Conservation (phyloP, 2,888 invertebrate genomes). For the Aleiodes alternator region DNA sequence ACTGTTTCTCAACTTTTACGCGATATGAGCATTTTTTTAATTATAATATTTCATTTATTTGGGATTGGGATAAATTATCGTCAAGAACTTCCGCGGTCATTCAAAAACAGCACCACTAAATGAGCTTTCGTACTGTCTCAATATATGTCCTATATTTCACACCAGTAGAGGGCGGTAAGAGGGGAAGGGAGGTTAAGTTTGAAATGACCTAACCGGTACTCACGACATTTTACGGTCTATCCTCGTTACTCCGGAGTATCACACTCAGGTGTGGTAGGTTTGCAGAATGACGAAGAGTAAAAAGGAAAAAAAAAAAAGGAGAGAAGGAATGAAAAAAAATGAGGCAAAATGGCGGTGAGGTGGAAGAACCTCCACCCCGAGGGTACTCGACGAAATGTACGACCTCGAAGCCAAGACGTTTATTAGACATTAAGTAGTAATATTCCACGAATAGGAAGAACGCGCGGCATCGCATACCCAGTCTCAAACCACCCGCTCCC, state of each 20-base stretch:
- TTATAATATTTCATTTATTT: no score
- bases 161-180: not conserved
- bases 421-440: constrained; percentile 75
- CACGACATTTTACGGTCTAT: constrained; percentile 59
- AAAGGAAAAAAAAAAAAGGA: constrained; percentile 24
- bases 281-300: constrained; percentile 21
- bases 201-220: constrained; percentile 51
- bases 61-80: no score
- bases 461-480: constrained; percentile 61
- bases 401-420: constrained; percentile 67
- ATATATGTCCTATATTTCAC: not conserved
- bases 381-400: constrained; percentile 38
- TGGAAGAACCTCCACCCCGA: constrained; percentile 57
- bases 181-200: not conserved
- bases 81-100: no score
- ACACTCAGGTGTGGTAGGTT: constrained; percentile 31
- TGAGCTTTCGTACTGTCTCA: not conserved
- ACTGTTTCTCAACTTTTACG: no score
- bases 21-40: no score
- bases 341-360: not conserved
- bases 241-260: constrained; percentile 60
- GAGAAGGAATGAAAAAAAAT: constrained; percentile 18
- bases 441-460: constrained; percentile 68
- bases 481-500: constrained; percentile 46
- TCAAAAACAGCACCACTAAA: not conserved